Evolutionary conservation across 2,888 invertebrate genomes (phyloP).

Genomic region (Microplitis deprimator): DNA sequence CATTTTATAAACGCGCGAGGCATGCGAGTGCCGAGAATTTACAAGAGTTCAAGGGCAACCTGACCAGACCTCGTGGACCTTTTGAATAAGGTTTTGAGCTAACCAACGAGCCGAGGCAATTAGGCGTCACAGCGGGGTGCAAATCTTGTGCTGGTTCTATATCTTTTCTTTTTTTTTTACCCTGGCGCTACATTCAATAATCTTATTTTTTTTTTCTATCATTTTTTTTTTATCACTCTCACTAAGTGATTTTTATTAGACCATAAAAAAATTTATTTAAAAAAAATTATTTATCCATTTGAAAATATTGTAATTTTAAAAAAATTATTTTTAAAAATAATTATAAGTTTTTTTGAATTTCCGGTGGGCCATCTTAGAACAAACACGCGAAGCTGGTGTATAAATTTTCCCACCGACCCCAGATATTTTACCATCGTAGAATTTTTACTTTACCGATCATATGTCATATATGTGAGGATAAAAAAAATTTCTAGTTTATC

Average conservation of each 20-base stretch:
- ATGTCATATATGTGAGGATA: neutral
- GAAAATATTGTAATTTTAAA: neutral
- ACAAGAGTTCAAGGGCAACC: constrained; percentile 67
- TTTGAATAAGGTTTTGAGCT: constrained; percentile 51
- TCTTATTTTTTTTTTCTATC: constrained; percentile 34
- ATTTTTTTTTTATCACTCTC: constrained; percentile 19
- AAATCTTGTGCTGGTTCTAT: constrained; percentile 60
- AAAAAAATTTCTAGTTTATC: neutral
- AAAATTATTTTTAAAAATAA: neutral
- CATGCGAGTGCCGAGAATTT: constrained; percentile 48
- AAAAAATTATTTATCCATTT: neutral
- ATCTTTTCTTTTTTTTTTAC: constrained; percentile 48
- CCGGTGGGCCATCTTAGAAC: neutral
- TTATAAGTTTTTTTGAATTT: neutral
- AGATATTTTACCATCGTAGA: neutral
- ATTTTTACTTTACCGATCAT: neutral
- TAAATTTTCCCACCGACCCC: neutral
- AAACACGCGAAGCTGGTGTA: neutral
- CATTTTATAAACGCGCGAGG: constrained; percentile 58
- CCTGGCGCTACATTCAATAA: constrained; percentile 51
- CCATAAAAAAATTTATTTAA: neutral
- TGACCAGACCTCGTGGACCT: constrained; percentile 36
- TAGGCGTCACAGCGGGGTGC: constrained; percentile 69
- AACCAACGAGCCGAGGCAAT: constrained; percentile 65
- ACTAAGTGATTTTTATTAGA: neutral